phyloP scores from a whole-genome alignment of 2,888 invertebrate genomes.

The Patella pellucida region DNA sequence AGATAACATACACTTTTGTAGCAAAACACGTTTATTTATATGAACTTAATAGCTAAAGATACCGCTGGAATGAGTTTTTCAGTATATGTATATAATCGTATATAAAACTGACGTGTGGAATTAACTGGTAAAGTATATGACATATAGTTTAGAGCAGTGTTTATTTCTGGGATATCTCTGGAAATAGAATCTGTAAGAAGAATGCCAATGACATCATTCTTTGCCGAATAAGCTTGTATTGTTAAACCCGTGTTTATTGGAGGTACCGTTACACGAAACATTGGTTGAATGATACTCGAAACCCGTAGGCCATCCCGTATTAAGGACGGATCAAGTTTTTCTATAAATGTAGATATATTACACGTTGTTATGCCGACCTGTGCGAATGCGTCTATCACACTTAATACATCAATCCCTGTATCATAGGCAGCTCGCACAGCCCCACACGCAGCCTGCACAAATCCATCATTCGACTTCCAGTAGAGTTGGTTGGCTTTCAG shows the following conservation, averaged over 20 bases:
- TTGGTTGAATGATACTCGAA: conserved; percentile 13
- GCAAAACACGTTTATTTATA: background rate
- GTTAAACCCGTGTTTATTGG: background rate
- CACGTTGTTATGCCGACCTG: conserved; percentile 43
- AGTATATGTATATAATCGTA: conserved; percentile 15
- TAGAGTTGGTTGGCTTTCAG: conserved; percentile 45
- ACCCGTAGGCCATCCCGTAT: conserved; percentile 1
- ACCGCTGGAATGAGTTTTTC: background rate
- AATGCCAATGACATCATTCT: background rate
- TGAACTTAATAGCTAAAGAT: background rate
- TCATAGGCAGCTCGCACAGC: conserved; percentile 47
- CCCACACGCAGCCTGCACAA: conserved; percentile 48
- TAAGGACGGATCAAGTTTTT: conserved; percentile 6
- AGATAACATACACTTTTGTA: no score
- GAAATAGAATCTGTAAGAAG: background rate
- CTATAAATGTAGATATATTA: conserved; percentile 20
- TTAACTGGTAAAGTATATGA: background rate
- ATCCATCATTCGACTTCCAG: conserved; percentile 41
- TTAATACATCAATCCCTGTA: conserved; percentile 36
- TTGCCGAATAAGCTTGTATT: background rate
- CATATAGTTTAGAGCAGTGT: background rate
- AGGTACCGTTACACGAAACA: conserved; percentile 9
- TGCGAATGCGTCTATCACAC: conserved; percentile 36
- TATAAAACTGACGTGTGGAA: background rate
- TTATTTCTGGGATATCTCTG: background rate